phyloP scores from a whole-genome alignment of 1,140 invertebrate species.

The Heliconius eleuchia region DNA sequence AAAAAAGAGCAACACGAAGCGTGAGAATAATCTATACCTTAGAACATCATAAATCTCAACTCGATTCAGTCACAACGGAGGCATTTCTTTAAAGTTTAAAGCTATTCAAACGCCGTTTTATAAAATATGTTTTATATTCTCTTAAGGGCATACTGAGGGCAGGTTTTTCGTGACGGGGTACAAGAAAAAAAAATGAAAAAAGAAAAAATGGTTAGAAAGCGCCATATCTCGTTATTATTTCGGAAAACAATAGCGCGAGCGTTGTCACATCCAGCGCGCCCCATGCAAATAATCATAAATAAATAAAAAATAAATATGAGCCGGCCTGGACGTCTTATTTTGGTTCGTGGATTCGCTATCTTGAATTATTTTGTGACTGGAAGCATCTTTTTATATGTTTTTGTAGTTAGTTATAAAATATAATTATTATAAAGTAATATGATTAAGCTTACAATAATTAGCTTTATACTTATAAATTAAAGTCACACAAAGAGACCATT shows the following conservation, averaged over 20 bases:
- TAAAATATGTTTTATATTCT: slow-evolving; percentile 61
- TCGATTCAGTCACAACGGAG: slow-evolving; percentile 50
- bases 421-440: too few relatives aligned
- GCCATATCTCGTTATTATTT: slow-evolving; percentile 80
- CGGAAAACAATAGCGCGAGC: slow-evolving; percentile 77
- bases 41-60: slow-evolving; percentile 55
- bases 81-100: slow-evolving; percentile 51
- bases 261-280: slow-evolving; percentile 75
- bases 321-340: slow-evolving; percentile 72
- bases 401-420: neutral
- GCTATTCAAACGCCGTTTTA: slow-evolving; percentile 74
- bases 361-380: slow-evolving; percentile 6
- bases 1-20: slow-evolving; percentile 29
- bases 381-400: neutral
- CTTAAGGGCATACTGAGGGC: slow-evolving; percentile 47
- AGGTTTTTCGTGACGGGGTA: slow-evolving; percentile 58
- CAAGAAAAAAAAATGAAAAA: slow-evolving; percentile 46
- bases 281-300: slow-evolving; percentile 82
- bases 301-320: slow-evolving; percentile 80
- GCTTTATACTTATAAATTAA: too few relatives aligned
- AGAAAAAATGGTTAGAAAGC: slow-evolving; percentile 49
- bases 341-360: slow-evolving; percentile 53
- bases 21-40: slow-evolving; percentile 58
- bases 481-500: too few relatives aligned
- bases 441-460: too few relatives aligned